These are phyloP conservation scores for Asteroscopus sphinx DNA, from an alignment of 2,888 invertebrate genomes.

Conservation along the genomic window DNA sequence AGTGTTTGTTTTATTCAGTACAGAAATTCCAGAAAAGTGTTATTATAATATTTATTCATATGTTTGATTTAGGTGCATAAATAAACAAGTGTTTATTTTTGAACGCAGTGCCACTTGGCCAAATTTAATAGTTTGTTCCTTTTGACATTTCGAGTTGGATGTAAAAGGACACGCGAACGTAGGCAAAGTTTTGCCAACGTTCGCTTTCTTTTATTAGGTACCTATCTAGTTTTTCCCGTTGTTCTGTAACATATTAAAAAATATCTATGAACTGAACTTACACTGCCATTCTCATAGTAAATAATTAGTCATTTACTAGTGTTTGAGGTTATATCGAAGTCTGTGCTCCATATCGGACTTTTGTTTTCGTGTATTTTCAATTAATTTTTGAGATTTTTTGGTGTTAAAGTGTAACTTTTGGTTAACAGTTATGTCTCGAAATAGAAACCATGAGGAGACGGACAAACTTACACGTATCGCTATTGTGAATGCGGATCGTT, in stretches of 20 bases:
- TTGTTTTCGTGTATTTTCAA: conserved; percentile 59
- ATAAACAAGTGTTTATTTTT: conserved; percentile 12
- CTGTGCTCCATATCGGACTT: conserved; percentile 79
- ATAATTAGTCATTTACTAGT: conserved; percentile 59
- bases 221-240: conserved; percentile 47
- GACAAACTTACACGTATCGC: conserved; percentile 99
- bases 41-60: too few species aligned
- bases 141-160: conserved; percentile 84
- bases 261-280: conserved; percentile 26
- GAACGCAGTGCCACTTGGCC: conserved; percentile 46
- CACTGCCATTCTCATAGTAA: conserved; percentile 38
- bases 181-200: conserved; percentile 83
- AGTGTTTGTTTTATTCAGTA: too few species aligned
- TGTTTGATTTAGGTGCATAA: too few species aligned
- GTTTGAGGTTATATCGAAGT: conserved; percentile 81
- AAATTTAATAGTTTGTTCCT: conserved; percentile 69
- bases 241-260: conserved; percentile 27
- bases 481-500: conserved; percentile 99
- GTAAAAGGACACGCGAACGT: conserved; percentile 87
- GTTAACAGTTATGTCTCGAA: conserved; percentile 84
- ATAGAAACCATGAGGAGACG: conserved; percentile 94
- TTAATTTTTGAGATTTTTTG: conserved; percentile 37
- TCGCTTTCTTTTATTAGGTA: conserved; percentile 84
- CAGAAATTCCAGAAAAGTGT: too few species aligned
- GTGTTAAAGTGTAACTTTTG: conserved; percentile 56